phyloP scores from a whole-genome alignment of 23 tunicate genomes.

The Ciona savignyi region DNA sequence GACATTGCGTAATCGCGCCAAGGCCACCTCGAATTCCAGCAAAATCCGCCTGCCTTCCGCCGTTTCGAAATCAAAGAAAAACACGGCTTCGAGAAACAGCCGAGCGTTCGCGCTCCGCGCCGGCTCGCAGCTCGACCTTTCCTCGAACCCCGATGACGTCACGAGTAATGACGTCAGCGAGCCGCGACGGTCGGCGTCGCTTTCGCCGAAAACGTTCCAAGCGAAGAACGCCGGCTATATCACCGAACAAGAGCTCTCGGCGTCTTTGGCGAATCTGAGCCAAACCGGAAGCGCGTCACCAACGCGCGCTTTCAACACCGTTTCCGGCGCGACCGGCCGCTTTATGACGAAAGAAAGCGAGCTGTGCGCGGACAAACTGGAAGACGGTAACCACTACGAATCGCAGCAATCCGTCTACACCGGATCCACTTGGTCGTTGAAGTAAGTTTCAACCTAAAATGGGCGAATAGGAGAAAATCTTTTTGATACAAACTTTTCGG shows the following conservation, averaged over 20 bases:
- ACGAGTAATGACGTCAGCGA: conserved; percentile 15
- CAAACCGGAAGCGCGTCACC: neutral
- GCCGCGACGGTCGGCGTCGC: conserved; percentile 12
- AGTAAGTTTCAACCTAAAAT: no score
- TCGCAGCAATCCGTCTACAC: conserved; percentile 18
- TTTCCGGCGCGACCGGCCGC: conserved; percentile 61
- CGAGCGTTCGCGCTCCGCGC: conserved; percentile 47
- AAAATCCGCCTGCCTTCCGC: conserved; percentile 11
- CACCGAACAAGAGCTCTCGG: conserved; percentile 17
- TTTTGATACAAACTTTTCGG: no score
- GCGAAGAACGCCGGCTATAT: neutral
- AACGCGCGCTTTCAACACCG: conserved; percentile 27
- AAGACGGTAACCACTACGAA: conserved; percentile 18
- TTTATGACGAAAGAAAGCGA: conserved; percentile 19
- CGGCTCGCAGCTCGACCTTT: neutral
- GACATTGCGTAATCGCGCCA: neutral
- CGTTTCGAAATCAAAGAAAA: conserved; percentile 21
- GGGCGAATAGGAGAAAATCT: no score
- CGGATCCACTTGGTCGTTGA: conserved; percentile 53
- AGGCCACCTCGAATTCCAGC: neutral
- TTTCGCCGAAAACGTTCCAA: conserved; percentile 25
- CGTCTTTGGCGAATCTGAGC: conserved; percentile 35
- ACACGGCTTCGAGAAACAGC: conserved; percentile 58
- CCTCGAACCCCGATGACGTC: neutral
- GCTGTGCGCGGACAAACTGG: conserved; percentile 16